Evolutionary conservation across 2,888 invertebrate species (phyloP).

Genomic region (Beris chalybata): DNA sequence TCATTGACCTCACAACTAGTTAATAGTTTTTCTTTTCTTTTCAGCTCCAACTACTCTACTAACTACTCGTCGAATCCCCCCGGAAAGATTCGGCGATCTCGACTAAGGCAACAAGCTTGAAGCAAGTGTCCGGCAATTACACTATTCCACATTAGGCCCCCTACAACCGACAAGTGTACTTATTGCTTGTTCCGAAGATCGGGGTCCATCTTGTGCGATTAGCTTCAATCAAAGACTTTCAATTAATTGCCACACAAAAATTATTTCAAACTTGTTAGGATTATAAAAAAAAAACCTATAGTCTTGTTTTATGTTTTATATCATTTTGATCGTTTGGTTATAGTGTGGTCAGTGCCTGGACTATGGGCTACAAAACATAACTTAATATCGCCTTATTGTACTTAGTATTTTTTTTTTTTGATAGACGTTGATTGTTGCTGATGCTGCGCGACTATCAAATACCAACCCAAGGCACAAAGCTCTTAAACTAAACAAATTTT

Average conservation of each 20-base stretch:
- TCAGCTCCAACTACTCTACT: slow-evolving; percentile 1
- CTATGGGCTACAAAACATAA: too few species aligned
- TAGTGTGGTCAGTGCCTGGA: too few species aligned
- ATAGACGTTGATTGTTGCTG: too few species aligned
- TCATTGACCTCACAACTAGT: slow-evolving; percentile 30
- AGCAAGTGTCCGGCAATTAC: slow-evolving; percentile 28
- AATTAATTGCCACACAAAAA: slow-evolving; percentile 28
- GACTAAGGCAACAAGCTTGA: slow-evolving; percentile 9
- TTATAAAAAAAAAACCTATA: slow-evolving; percentile 1
- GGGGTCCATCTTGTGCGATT: slow-evolving; percentile 12
- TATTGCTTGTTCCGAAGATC: slow-evolving; percentile 6
- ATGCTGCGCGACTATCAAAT: too few species aligned
- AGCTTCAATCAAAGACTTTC: slow-evolving; percentile 31
- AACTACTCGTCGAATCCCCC: slow-evolving; percentile 1
- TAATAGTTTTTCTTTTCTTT: slow-evolving; percentile 13
- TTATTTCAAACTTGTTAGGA: slow-evolving; percentile 27
- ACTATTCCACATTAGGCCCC: not conserved
- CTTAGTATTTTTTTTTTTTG: too few species aligned
- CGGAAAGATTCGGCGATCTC: not conserved
- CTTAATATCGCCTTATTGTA: too few species aligned
- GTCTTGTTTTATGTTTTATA: too few species aligned
- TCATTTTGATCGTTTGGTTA: too few species aligned
- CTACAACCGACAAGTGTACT: slow-evolving; percentile 6
- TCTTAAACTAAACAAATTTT: slow-evolving; percentile 1
- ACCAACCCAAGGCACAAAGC: too few species aligned